A percentile compares a stretch with the other conserved stretches of the same genome.
These are phyloP conservation scores for Cynoglossus semilaevis DNA, from an alignment of 2,113 vertebrate species.

Conservation along the genomic window DNA sequence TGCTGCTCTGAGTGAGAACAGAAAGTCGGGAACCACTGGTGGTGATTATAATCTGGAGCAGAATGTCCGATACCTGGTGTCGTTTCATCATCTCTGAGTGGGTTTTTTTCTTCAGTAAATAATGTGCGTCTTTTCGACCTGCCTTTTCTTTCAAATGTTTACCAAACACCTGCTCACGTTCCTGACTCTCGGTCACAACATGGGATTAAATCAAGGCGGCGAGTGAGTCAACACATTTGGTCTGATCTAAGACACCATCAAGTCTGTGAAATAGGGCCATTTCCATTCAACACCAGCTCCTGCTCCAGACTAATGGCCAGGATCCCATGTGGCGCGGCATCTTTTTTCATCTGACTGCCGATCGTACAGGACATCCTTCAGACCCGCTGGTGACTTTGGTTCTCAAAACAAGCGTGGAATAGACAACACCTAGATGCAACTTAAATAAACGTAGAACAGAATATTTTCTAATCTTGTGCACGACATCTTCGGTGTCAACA, in stretches of 20 bases:
- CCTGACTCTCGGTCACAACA: slow-evolving; percentile 15
- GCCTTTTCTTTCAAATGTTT: slow-evolving; percentile 17
- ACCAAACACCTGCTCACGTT: slow-evolving; percentile 24
- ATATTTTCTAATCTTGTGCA: too few relatives aligned
- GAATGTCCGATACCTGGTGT: too few relatives aligned
- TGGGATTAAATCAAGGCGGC: slow-evolving; percentile 12
- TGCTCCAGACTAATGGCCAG: slow-evolving; percentile 57
- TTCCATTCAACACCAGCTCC: slow-evolving; percentile 60
- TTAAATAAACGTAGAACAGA: too few relatives aligned
- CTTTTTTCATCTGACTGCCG: slow-evolving; percentile 65
- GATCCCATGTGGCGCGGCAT: slow-evolving; percentile 63
- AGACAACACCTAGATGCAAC: slow-evolving; percentile 28
- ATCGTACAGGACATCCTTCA: slow-evolving; percentile 66
- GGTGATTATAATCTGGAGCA: too few relatives aligned
- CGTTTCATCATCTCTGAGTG: too few relatives aligned
- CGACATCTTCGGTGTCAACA: too few relatives aligned
- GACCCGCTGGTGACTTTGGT: slow-evolving; percentile 53
- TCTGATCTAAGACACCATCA: slow-evolving; percentile 30
- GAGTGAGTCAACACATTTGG: slow-evolving; percentile 32
- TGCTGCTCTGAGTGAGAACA: too few relatives aligned
- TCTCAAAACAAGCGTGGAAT: slow-evolving; percentile 45
- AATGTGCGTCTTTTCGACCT: background rate
- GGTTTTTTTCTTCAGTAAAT: background rate
- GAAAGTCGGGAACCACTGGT: too few relatives aligned
- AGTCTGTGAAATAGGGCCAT: slow-evolving; percentile 57